Base-by-base conservation (phyloP, 1,140 invertebrate genomes). In the Drosophila teissieri region DNA sequence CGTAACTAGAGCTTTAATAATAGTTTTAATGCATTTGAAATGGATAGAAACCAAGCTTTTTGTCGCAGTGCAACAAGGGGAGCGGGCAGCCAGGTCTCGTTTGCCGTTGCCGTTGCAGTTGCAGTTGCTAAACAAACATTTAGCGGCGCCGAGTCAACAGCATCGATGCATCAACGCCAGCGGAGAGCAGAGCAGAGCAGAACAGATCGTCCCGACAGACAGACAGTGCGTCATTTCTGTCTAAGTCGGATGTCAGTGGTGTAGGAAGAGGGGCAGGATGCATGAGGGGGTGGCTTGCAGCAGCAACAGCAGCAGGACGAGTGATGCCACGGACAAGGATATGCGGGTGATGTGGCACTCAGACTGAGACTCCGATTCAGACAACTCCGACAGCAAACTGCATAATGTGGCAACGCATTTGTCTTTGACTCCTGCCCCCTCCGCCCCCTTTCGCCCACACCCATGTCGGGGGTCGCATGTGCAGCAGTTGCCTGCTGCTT, bases 91-190 rank as follows among this genome's bases (percentile, higher is more conserved):
- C 58, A 12, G 19, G 19, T 60, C 56, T 58, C 42, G 57, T 57
- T 46, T 58, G 65, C 19, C 60, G 58, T 46, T 58, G 65, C 19
- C 60, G 58, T 53, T 75, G 61, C 78, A 60, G 70, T 57, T 88
- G 84, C 76, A 89, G 80, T 88, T 88, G 73, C 84, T 89, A 88
- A 88, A 89, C 84, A 88, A 89, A 88, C 84, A 88, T 89, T 86
- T 80, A 88, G 79, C 76, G 72, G 76, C 72, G 74, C 39, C 55
- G 72, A 88, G 84, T 89, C 84, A 88, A 88, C 84, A 88, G 84
- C 76, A 83, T 88, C 83, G 80, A 89, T 88, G 80, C 80, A 89
- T 80, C 83, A 88, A 77, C 79, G 72, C 74, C 74, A 88, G 68
- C 49, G 52, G 58, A 58, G 74, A 48, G 70, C 49, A 52, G 52